phyloP scores from a whole-genome alignment of 2,113 vertebrate genomes.

The Chamaetylas fuelleborni region DNA sequence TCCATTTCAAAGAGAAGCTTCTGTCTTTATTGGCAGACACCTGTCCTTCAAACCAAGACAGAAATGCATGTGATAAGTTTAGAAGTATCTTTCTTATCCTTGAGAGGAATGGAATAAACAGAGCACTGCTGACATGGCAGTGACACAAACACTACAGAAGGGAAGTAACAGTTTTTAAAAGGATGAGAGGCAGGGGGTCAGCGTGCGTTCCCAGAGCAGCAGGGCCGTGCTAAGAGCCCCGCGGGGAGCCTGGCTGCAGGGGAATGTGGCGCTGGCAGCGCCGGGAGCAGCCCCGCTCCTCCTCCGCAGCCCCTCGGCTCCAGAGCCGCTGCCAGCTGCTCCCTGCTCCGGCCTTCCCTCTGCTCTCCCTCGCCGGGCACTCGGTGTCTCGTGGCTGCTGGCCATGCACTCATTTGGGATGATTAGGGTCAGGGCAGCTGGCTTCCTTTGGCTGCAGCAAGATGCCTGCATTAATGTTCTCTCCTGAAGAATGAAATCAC shows the following conservation, averaged over 20 bases:
- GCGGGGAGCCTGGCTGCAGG: background rate
- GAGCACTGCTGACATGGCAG: background rate
- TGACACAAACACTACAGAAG: background rate
- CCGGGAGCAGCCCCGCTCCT: background rate
- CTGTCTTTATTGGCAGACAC: too few relatives aligned
- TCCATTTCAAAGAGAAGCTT: too few relatives aligned
- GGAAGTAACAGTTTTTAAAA: background rate
- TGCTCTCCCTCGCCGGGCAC: background rate
- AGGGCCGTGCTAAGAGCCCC: background rate
- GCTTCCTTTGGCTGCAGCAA: background rate
- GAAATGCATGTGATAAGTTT: background rate
- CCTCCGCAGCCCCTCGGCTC: background rate
- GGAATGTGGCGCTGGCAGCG: background rate
- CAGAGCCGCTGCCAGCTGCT: background rate
- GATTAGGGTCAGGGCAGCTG: conserved; percentile 22
- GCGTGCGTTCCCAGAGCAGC: background rate
- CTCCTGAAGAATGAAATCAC: conserved; percentile 25
- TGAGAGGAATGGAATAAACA: background rate
- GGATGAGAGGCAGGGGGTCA: background rate
- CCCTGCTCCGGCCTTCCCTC: conserved; percentile 17
- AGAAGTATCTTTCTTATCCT: background rate
- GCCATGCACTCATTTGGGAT: background rate
- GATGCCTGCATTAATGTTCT: conserved; percentile 18
- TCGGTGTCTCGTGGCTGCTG: background rate
- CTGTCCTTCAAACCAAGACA: too few relatives aligned